These are phyloP conservation scores for Danaus plexippus DNA, from an alignment of 1,140 invertebrate species.

Conservation along the genomic window DNA sequence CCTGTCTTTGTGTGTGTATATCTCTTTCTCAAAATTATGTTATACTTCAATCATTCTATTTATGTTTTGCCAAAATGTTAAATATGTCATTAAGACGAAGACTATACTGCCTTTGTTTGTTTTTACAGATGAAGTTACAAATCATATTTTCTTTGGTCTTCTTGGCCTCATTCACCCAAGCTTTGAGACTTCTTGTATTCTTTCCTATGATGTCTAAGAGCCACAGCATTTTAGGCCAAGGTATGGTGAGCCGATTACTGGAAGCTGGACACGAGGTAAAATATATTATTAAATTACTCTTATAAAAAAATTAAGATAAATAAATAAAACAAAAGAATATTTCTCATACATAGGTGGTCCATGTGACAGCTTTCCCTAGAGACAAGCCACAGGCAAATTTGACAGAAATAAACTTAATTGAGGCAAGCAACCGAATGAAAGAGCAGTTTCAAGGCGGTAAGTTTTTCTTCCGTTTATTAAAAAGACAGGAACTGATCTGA, in stretches of 20 bases:
- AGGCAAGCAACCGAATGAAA: constrained; percentile 9
- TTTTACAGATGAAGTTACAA: constrained; percentile 9
- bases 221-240: constrained; percentile 22
- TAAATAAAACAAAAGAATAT: background rate
- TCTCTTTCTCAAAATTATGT: too few relatives aligned
- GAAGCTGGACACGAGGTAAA: constrained; percentile 25
- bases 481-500: too few relatives aligned
- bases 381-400: constrained; percentile 10
- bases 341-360: constrained; percentile 16
- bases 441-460: constrained; percentile 13
- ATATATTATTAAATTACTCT: background rate
- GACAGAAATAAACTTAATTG: constrained; percentile 16
- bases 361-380: constrained; percentile 16
- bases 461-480: constrained; percentile 5
- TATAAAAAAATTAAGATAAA: too few relatives aligned
- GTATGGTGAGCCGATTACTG: constrained; percentile 14
- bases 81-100: too few relatives aligned
- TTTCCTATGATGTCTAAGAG: constrained; percentile 22
- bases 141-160: constrained; percentile 6
- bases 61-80: too few relatives aligned
- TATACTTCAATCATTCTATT: too few relatives aligned
- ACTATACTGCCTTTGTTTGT: background rate
- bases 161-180: constrained; percentile 10
- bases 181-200: constrained; percentile 17
- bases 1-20: too few relatives aligned